These are phyloP conservation scores for Gastrophryne carolinensis DNA, from an alignment of 2,797 vertebrate genomes.

Conservation along the genomic window DNA sequence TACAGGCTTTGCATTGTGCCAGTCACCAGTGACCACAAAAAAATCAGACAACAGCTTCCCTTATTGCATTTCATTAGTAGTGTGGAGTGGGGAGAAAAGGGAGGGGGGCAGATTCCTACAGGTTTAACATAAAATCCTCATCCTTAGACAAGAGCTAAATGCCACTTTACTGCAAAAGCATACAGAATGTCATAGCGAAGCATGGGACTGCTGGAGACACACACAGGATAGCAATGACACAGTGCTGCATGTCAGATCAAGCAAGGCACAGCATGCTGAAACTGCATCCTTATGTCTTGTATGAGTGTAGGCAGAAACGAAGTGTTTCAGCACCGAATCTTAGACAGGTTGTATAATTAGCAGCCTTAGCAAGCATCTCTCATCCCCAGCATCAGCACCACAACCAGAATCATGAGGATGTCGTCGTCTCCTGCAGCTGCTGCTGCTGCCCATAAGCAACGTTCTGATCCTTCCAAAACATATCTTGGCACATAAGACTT, in stretches of 20 bases:
- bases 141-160: constrained; percentile 1
- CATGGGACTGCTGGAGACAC: neutral
- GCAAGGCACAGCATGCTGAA: neutral
- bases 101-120: constrained; percentile 38
- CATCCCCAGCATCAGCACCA: neutral
- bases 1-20: constrained; percentile 8
- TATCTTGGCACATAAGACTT: constrained; percentile 1
- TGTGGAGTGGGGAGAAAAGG: neutral
- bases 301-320: neutral
- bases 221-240: neutral
- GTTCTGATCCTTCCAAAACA: neutral
- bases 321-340: constrained; percentile 14
- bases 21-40: constrained; percentile 23
- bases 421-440: no score
- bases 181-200: neutral
- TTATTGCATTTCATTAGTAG: constrained; percentile 9
- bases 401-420: neutral
- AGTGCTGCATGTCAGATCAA: neutral
- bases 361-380: constrained; percentile 43
- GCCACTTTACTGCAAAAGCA: constrained; percentile 22
- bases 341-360: constrained; percentile 47
- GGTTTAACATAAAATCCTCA: constrained; percentile 36
- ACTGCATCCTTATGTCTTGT: neutral
- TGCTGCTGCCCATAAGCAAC: neutral
- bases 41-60: constrained; percentile 17